phyloP scores from a whole-genome alignment of 2,888 invertebrate species.

The Eulithis prunata region DNA sequence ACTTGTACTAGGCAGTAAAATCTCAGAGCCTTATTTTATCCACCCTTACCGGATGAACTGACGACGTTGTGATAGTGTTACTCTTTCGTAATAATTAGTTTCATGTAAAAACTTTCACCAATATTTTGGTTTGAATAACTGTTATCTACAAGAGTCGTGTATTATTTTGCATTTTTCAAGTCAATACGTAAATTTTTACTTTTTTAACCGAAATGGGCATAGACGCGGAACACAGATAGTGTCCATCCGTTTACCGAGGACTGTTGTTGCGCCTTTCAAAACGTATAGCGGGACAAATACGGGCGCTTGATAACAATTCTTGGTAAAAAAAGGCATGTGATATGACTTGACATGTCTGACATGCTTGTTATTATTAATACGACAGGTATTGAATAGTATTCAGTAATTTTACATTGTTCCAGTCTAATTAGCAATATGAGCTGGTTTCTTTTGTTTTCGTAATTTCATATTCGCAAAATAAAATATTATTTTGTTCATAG shows the following conservation, averaged over 20 bases:
- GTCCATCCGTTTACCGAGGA: conserved; percentile 62
- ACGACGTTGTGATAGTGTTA: too few relatives aligned
- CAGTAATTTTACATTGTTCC: neutral
- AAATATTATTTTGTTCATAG: too few relatives aligned
- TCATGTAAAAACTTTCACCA: too few relatives aligned
- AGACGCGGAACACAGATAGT: conserved; percentile 62
- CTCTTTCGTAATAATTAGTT: too few relatives aligned
- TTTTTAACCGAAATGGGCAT: conserved; percentile 38
- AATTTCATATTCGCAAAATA: too few relatives aligned
- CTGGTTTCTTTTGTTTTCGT: neutral
- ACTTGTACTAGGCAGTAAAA: too few relatives aligned
- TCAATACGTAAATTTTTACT: conserved; percentile 23
- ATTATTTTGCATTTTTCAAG: neutral
- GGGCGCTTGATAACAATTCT: conserved; percentile 64
- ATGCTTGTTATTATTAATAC: neutral
- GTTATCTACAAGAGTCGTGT: too few relatives aligned
- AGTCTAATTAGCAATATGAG: neutral
- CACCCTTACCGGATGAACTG: too few relatives aligned
- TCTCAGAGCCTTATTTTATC: too few relatives aligned
- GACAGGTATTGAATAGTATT: neutral
- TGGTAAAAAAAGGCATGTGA: neutral
- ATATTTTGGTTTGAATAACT: too few relatives aligned
- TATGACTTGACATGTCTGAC: neutral
- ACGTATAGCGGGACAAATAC: conserved; percentile 56
- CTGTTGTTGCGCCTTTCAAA: conserved; percentile 60